Base-by-base conservation (phyloP, 2,888 invertebrate species). In the Clunio marinus region DNA sequence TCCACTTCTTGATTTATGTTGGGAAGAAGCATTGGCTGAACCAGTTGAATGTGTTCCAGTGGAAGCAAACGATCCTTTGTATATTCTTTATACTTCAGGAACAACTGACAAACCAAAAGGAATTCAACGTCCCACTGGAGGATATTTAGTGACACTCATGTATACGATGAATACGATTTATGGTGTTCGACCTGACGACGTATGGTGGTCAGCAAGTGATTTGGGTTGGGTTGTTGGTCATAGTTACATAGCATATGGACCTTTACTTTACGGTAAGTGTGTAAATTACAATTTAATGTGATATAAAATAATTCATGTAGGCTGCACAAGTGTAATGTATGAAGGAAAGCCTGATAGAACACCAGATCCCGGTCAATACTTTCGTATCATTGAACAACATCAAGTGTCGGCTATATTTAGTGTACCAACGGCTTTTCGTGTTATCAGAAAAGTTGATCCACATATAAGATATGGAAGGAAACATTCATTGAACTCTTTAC, bases 281-380 rank as follows among this genome's bases (percentile, higher is more conserved):
- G 20, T 37, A 15, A 5, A 17, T 35, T 76, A 7, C 55, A 55
- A 55, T 5, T 4, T 20, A 8, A 10, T 32, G 32, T 32, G 32
- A 22, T 55, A 3, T 45, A 45, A 45, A 45, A 45, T n/a, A n/a
- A 32, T 32, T 7, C 5, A 32, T 7, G 32, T 32, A 45, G 63
- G 66, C 87, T 57, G 55, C 51, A 94, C 94, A 0, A 88, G 88
- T 62, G 82, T 93, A 20, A 84, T 93, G 81, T 93, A 91, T 74
- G 91, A 96, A 78, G 96, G 96, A 1, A 96, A 96, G 76, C 96
- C 96, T 0, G 94, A 96, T 73, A 86, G 95, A 70, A 96, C 96
- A 0, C 96, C 96, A 0, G 92, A 96, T 78, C 89, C 95, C 2
- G 90, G 91, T 41, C 91, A 93, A 76, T 96, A 93, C 80, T 96